Evolutionary conservation across 2,888 invertebrate genomes (phyloP), one percentile per base, ranked within the genome.

Genomic region (Baccha elongata): DNA sequence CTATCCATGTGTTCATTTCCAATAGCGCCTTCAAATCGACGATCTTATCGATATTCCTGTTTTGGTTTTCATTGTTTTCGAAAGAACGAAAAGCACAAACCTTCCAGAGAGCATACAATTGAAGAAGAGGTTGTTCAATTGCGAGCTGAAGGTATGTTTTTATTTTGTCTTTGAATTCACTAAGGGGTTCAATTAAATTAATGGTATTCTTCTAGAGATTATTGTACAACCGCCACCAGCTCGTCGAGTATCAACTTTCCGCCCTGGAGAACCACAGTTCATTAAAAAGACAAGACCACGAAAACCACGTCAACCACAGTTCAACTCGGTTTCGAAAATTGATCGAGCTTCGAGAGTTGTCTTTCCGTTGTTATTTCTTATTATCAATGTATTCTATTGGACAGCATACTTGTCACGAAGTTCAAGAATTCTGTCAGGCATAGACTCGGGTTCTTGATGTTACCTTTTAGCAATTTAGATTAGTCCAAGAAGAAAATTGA

Each of bases 321-420:
- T 94, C 87, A 96, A 96, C 90, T 95, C 95, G 23, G 96, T 96
- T 2, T 96, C 96, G 74, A 94, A 95, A 90, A 95, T 96, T 84
- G 96, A 96, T 90, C 92, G 94, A 17, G 94, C 94, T 15, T 94
- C 95, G 7, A 91, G 96, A 44, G 92, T 96, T 42, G 93, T 95
- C 26, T 96, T 96, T 88, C 96, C 96, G 0, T 87, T 95, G 64
- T 92, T 94, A 48, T 96, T 96, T 89, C 88, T 95, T 3, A 91
- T 94, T 10, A 95, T 96, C 85, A 96, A 96, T 89, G 90, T 95
- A 69, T 93, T 95, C 89, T 96, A 96, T 88, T 96, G 96, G 95
- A 94, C 93, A 86, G 93, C 93, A 6, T 96, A 95, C 88, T 91
- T 95, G 72, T 93, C 93, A 68, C 91, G 94, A 85, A 94, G 94